Conservation (phyloP, 2,888 invertebrate genomes). For the Chrysodeixis includens region DNA sequence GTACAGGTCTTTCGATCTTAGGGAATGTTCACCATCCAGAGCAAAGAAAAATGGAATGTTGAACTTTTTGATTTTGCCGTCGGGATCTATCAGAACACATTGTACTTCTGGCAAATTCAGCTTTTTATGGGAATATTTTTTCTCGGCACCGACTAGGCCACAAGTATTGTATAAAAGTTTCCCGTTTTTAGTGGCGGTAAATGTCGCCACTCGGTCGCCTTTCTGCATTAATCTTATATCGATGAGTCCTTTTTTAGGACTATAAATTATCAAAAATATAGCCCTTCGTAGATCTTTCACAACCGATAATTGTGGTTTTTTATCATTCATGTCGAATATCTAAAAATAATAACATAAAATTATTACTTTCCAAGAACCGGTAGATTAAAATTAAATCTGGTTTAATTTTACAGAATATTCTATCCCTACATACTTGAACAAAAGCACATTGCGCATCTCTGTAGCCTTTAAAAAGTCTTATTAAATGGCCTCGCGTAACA, state of each 20-base stretch:
- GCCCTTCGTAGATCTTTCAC: constrained; percentile 90
- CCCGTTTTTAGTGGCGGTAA: constrained; percentile 96
- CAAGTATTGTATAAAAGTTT: constrained; percentile 94
- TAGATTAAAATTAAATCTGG: neutral
- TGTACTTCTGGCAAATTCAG: constrained; percentile 91
- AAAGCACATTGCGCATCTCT: constrained; percentile 98
- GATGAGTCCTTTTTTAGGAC: constrained; percentile 96
- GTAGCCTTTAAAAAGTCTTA: constrained; percentile 98
- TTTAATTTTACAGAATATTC: too few species aligned
- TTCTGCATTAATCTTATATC: constrained; percentile 98
- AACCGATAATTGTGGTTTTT: constrained; percentile 79
- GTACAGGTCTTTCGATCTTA: constrained; percentile 96
- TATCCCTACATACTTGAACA: constrained; percentile 91
- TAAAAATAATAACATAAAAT: constrained; percentile 63
- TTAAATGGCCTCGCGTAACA: constrained; percentile 92
- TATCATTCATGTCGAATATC: constrained; percentile 83
- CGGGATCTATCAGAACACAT: constrained; percentile 95
- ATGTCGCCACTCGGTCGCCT: constrained; percentile 96
- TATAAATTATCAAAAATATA: constrained; percentile 97
- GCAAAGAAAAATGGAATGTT: constrained; percentile 97
- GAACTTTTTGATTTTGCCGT: constrained; percentile 95
- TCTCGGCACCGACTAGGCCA: constrained; percentile 93
- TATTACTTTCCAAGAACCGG: neutral
- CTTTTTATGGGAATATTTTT: constrained; percentile 87
- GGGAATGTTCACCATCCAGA: constrained; percentile 95